Evolutionary conservation across 2,888 invertebrate species (phyloP).

Genomic region (Encarsia formosa): DNA sequence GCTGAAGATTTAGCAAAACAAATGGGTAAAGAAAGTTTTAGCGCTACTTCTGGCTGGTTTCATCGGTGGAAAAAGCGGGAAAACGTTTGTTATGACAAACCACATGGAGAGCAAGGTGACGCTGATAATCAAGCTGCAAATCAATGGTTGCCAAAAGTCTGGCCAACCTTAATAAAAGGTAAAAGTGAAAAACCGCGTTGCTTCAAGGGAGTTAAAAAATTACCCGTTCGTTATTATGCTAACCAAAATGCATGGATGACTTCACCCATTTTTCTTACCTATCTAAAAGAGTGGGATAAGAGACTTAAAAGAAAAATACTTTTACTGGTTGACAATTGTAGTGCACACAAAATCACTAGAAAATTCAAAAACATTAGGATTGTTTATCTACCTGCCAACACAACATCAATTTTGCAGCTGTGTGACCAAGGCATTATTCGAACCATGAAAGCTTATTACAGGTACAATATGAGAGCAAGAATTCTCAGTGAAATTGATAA

Average conservation of each 20-base stretch:
- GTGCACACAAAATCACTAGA: background rate
- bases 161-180: background rate
- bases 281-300: background rate
- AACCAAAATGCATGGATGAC: background rate
- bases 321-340: background rate
- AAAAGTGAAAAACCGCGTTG: background rate
- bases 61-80: background rate
- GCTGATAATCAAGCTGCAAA: background rate
- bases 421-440: conserved; percentile 2
- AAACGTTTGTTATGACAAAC: background rate
- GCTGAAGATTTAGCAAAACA: too few relatives aligned
- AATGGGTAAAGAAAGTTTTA: too few relatives aligned
- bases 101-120: background rate
- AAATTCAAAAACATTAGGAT: background rate
- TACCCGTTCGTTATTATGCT: background rate
- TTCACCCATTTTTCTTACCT: background rate
- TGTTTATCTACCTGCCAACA: conserved; percentile 1
- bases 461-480: background rate
- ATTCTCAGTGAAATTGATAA: background rate
- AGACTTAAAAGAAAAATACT: background rate
- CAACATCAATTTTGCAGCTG: background rate
- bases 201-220: background rate
- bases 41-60: background rate
- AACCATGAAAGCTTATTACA: background rate
- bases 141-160: background rate